These are phyloP conservation scores for Orthosia gracilis DNA, from an alignment of 2,888 invertebrate species.

Conservation along the genomic window DNA sequence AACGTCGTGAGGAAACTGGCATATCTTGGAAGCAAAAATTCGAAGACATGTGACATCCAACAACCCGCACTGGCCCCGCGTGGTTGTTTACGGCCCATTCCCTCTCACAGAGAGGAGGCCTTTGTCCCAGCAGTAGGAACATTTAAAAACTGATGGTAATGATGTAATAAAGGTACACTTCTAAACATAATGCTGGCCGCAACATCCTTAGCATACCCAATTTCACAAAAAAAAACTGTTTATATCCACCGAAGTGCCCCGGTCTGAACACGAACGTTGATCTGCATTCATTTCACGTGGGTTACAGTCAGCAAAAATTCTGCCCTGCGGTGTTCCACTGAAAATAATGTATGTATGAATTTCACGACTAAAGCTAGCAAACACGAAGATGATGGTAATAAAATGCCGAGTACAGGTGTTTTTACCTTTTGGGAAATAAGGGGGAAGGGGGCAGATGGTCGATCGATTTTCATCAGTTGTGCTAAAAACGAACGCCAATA, in stretches of 20 bases:
- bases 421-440: conserved; percentile 6
- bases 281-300: conserved; percentile 74
- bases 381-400: conserved; percentile 17
- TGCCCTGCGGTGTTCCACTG: conserved; percentile 47
- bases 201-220: too few relatives aligned
- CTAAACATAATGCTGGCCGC: too few relatives aligned
- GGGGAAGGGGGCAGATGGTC: background rate
- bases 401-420: conserved; percentile 31
- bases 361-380: conserved; percentile 46
- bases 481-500: background rate
- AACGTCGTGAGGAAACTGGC: too few relatives aligned
- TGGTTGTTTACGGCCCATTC: too few relatives aligned
- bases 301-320: conserved; percentile 76
- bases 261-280: conserved; percentile 62
- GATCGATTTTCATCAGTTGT: background rate
- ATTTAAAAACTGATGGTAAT: too few relatives aligned
- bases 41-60: too few relatives aligned
- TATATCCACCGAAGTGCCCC: conserved; percentile 24
- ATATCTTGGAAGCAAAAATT: too few relatives aligned
- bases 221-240: background rate
- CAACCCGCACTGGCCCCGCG: too few relatives aligned
- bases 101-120: too few relatives aligned
- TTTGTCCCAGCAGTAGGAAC: too few relatives aligned
- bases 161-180: too few relatives aligned
- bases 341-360: conserved; percentile 63